Evolutionary conservation across 2,888 invertebrate species (phyloP).

Genomic region (Exephanes ischioxanthus): DNA sequence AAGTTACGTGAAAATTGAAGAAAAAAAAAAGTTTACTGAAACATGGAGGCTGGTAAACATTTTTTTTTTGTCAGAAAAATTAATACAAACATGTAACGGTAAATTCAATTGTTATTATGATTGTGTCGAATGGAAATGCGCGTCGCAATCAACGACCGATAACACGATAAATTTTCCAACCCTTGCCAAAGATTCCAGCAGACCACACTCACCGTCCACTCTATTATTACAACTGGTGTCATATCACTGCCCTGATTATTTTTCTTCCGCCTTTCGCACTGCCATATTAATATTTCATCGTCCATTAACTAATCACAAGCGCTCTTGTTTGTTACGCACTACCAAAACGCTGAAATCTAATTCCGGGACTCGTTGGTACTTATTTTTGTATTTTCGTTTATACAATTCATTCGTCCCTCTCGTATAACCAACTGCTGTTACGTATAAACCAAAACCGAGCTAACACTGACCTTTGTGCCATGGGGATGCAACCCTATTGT

Average conservation of each 20-base stretch:
- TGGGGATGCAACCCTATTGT: conserved; percentile 27
- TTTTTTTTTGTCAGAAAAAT: not conserved
- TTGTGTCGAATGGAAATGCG: conserved; percentile 5
- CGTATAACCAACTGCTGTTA: conserved; percentile 35
- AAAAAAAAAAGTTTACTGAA: not conserved
- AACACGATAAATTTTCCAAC: conserved; percentile 3
- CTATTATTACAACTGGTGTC: conserved; percentile 34
- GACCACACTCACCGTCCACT: conserved; percentile 25
- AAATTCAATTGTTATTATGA: not conserved
- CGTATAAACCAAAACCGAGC: conserved; percentile 43
- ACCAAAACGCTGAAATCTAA: conserved; percentile 70
- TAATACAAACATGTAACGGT: no score
- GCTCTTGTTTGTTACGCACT: conserved; percentile 70
- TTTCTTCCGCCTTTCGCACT: conserved; percentile 82
- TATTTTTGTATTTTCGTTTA: conserved; percentile 13
- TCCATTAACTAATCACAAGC: conserved; percentile 80
- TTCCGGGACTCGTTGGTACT: conserved; percentile 74
- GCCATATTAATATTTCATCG: conserved; percentile 81
- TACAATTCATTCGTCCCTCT: conserved; percentile 42
- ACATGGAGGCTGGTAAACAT: not conserved
- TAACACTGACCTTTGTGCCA: conserved; percentile 41
- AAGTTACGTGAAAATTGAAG: not conserved
- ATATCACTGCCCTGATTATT: conserved; percentile 49
- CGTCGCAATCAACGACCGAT: not conserved
- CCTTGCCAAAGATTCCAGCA: conserved; percentile 48